Evolutionary conservation across 1,140 invertebrate genomes (phyloP), one percentile per base, ranked within the genome.

Genomic region (Oppia nitens): DNA sequence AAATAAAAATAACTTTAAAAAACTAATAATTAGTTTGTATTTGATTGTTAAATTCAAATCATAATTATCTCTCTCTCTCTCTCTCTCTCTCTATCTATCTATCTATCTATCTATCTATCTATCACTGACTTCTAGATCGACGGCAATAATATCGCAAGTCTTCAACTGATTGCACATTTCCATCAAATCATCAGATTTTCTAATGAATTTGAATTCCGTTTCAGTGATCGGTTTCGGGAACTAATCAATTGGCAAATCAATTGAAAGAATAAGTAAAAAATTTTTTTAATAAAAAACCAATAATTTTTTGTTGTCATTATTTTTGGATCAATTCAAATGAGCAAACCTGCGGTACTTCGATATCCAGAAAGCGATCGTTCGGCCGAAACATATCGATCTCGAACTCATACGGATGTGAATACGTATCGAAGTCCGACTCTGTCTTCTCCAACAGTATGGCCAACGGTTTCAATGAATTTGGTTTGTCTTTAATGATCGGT

Each of bases 331-430:
- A n/a, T n/a, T n/a, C n/a, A n/a, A n/a, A n/a, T n/a, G n/a, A 40
- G 49, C 6, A 71, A 68, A 65, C 60, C 65, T 67, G 40, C 1
- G 68, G 66, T 32, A 53, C 51, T 6, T 62, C 62, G 32, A 48
- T 55, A 17, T 65, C 47, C 1, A 73, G 59, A 12, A 62, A 56
- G 1, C 67, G 55, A 21, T 63, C 64, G 2, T 54, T 45, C 25
- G 66, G 67, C 59, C 66, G 51, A 57, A 74, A 74, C 29, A 71
- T 62, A 27, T 89, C 77, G 14, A 97, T 68, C 71, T 97, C 92
- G 68, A 78, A 78, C 69, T 87, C 80, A 70, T 97, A 97, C 0
- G 92, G 93, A 77, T 96, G 91, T 63, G 80, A 77, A 70, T 79
- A 87, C 60, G 63, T 68, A 67, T 66, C 67, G 63, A 70, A 64